Evolutionary conservation across 1,140 invertebrate genomes (phyloP).

Genomic region (Nasonia vitripennis): DNA sequence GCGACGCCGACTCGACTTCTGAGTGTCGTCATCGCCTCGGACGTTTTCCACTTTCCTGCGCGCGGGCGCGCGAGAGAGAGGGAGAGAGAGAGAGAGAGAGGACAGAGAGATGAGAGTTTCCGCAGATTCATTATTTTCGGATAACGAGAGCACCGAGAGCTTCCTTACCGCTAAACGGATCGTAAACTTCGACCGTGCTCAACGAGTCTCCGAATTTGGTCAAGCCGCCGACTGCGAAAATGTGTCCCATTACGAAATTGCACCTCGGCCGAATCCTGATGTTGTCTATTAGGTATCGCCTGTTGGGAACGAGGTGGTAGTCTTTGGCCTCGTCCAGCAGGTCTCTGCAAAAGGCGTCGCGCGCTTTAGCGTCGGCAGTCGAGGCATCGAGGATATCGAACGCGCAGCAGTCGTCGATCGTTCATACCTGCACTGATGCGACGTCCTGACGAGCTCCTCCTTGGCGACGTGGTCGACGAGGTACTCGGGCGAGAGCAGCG

Average conservation of each 20-base stretch:
- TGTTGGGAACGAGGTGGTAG: constrained; percentile 90
- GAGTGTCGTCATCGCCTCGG: constrained; percentile 89
- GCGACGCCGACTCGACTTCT: constrained; percentile 89
- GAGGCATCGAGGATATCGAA: too few species aligned
- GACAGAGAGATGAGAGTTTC: neutral
- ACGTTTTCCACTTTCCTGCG: constrained; percentile 83
- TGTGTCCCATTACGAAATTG: constrained; percentile 85
- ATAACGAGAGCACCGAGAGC: neutral
- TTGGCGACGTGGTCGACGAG: constrained; percentile 88
- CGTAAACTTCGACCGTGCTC: constrained; percentile 91
- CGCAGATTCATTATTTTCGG: neutral
- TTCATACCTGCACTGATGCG: constrained; percentile 83
- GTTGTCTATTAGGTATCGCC: constrained; percentile 84
- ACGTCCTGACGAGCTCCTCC: constrained; percentile 86
- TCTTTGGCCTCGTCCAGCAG: constrained; percentile 89
- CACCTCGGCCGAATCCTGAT: constrained; percentile 86
- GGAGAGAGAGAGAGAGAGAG: neutral
- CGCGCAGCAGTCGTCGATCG: too few species aligned
- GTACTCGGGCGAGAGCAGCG: constrained; percentile 88
- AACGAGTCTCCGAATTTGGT: constrained; percentile 91
- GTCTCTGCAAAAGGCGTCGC: constrained; percentile 76
- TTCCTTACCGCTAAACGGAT: constrained; percentile 78
- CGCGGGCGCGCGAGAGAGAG: neutral
- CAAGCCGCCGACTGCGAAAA: constrained; percentile 92
- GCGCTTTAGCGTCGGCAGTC: neutral